Conservation (phyloP, 2,113 vertebrate genomes). For the Oostethus manadensis region DNA sequence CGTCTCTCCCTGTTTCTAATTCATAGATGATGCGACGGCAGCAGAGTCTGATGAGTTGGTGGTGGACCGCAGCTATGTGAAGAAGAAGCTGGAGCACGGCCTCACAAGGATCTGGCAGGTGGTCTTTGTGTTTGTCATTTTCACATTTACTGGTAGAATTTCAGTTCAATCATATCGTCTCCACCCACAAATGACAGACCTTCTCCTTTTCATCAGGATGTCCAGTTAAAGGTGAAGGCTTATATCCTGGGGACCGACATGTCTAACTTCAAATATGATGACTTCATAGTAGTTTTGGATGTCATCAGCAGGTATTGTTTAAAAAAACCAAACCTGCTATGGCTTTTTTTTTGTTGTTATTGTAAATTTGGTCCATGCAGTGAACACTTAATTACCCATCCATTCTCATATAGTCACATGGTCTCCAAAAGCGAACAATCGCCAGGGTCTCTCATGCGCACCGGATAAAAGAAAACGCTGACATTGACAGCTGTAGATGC, state of each 20-base stretch:
- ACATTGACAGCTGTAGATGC: too few species aligned
- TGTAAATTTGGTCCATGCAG: neutral
- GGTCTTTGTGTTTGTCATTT: neutral
- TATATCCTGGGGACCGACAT: constrained; percentile 97
- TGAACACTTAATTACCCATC: too few species aligned
- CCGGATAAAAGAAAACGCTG: too few species aligned
- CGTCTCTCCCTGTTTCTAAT: constrained; percentile 5
- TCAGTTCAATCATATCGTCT: neutral
- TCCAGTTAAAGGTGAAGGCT: constrained; percentile 96
- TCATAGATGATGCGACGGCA: constrained; percentile 43
- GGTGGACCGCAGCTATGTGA: constrained; percentile 94
- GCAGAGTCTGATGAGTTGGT: constrained; percentile 77
- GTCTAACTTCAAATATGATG: constrained; percentile 98
- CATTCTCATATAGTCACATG: too few species aligned
- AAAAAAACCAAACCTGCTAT: neutral
- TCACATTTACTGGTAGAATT: too few species aligned
- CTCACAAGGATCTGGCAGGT: constrained; percentile 98
- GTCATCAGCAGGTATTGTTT: constrained; percentile 88
- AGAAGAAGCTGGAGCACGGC: constrained; percentile 95
- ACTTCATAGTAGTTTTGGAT: constrained; percentile 98
- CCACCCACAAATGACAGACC: neutral
- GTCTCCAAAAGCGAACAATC: too few species aligned
- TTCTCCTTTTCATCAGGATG: constrained; percentile 74
- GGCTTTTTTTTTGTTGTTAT: neutral
- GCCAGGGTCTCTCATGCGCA: too few species aligned